Evolutionary conservation across 92 coral and sea anemone genomes (phyloP), one percentile per base, ranked within the genome.

Genomic region (Zoanthus solanderi): DNA sequence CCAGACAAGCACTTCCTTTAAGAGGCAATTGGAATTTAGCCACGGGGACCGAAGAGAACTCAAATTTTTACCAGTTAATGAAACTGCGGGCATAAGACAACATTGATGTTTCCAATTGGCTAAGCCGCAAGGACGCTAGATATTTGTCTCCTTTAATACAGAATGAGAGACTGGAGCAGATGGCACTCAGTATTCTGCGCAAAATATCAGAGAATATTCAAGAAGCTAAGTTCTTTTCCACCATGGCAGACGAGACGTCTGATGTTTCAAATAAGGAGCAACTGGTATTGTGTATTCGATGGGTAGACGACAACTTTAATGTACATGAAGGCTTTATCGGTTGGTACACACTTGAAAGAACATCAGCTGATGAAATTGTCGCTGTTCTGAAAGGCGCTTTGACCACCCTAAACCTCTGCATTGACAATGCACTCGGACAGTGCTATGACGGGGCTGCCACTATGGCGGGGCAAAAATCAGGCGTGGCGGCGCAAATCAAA

Each of bases 191-290:
- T 8, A 84, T 84, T 13, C 34, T 84, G 48, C 76, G 85, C 34
- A 45, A 77, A 78, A 89, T 67, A 83, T 11, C 87, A 52, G 67
- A 54, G 61, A 84, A 89, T n/a, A 84, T 84, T 31, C 75, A 72
- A 71, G 71, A 32, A 65, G 88, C 82, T 44, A 57, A 48, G 18
- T 87, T 90, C 58, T 90, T 48, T 60, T 50, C 93, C 7, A 85
- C 87, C 46, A 90, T 90, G 90, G 93, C 90, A 60, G 93, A 90
- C 77, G 90, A 90, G 78, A 87, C 93, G 44, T 78, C 87, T 34
- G 84, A 85, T 79, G 85, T 86, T 4, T 90, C 93, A 14, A 85
- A 61, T 90, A 90, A 87, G 37, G 93, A 79, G 67, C 93, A 90
- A 58, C 45, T 90, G 13, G 93, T 87, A 18, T 76, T 87, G 37